A percentile compares a stretch with the other conserved stretches of the same genome.
Evolutionary conservation across 2,888 invertebrate species (phyloP).

Genomic region (Germaria angustata): DNA sequence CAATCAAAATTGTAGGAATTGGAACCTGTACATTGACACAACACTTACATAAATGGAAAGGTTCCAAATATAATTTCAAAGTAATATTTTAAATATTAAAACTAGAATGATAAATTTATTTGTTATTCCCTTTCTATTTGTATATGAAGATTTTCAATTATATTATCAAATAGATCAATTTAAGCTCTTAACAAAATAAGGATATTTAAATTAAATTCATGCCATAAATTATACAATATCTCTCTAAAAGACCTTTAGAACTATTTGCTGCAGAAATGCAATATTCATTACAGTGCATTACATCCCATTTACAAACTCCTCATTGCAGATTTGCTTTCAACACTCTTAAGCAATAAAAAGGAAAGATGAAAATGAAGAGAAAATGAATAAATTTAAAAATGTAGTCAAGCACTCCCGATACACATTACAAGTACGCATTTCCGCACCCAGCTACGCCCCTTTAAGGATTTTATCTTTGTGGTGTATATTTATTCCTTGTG

Average conservation of each 20-base stretch:
- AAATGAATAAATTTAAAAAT: conserved; percentile 37
- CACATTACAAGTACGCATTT: not conserved
- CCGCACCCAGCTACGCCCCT: not conserved
- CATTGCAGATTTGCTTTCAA: not conserved
- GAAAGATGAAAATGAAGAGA: not conserved
- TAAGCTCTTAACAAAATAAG: conserved; percentile 11
- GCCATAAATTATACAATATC: conserved; percentile 60
- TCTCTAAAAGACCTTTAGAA: conserved; percentile 49
- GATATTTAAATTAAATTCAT: conserved; percentile 63
- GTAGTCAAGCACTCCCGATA: not conserved
- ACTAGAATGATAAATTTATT: not conserved
- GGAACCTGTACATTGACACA: too few relatives aligned
- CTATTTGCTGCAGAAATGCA: conserved; percentile 41
- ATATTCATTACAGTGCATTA: conserved; percentile 29
- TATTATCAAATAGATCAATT: not conserved
- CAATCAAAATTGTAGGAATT: too few relatives aligned
- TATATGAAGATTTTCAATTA: not conserved
- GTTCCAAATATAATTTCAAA: too few relatives aligned
- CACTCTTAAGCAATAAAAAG: not conserved
- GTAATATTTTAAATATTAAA: too few relatives aligned
- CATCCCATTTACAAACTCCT: conserved; percentile 14
- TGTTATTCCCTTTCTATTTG: too few relatives aligned
- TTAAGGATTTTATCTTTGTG: conserved; percentile 35
- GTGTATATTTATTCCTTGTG: conserved; percentile 38
- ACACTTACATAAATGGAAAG: too few relatives aligned